phyloP scores from a whole-genome alignment of 1,140 invertebrate species.

The Archivesica marissinica region DNA sequence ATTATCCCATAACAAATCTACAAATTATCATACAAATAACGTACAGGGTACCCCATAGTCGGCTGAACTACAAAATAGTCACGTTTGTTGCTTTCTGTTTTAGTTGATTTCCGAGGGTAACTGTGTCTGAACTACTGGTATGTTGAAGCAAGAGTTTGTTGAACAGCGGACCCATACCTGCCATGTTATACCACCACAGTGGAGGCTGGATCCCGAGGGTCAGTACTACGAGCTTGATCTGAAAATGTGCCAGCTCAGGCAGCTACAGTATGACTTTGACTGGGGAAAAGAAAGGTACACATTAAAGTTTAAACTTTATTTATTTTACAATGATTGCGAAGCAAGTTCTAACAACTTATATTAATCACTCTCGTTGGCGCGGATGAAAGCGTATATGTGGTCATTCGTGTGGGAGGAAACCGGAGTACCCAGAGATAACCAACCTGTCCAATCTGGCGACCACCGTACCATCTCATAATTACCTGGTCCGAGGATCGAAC shows the following conservation, averaged over 20 bases:
- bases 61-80: neutral
- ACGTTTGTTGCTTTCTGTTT: neutral
- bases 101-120: neutral
- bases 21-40: neutral
- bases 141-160: constrained; percentile 73
- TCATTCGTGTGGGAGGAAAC: too few species aligned
- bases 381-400: too few species aligned
- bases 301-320: neutral
- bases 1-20: neutral
- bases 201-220: constrained; percentile 71
- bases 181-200: constrained; percentile 67
- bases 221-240: constrained; percentile 78
- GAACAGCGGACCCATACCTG: constrained; percentile 68
- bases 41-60: too few species aligned
- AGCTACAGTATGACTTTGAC: constrained; percentile 73
- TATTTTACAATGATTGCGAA: neutral
- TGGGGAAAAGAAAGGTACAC: constrained; percentile 79
- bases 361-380: too few species aligned
- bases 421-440: neutral
- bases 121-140: neutral
- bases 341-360: too few species aligned
- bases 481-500: too few species aligned
- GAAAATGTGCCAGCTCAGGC: constrained; percentile 80
- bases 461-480: neutral
- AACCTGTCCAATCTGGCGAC: neutral